Evolutionary conservation across 2,888 invertebrate genomes (phyloP).

Genomic region (Pammene aurita): DNA sequence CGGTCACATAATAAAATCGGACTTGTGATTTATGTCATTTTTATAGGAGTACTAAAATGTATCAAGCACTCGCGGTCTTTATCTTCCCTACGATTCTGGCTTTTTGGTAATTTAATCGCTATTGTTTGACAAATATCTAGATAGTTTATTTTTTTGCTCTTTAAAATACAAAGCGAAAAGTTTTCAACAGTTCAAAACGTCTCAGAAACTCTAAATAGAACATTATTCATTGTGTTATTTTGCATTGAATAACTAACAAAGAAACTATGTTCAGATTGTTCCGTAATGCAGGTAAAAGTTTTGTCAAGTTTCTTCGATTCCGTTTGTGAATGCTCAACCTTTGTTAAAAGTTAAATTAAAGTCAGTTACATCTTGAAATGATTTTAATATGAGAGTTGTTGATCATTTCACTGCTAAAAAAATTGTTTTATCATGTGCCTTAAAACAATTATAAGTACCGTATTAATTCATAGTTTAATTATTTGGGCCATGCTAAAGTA

Average conservation of each 20-base stretch:
- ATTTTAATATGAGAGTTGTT: background rate
- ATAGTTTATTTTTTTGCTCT: background rate
- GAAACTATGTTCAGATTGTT: constrained; percentile 1
- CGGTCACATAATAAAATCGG: too few species aligned
- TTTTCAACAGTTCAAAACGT: background rate
- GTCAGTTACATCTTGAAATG: background rate
- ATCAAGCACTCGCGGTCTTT: too few species aligned
- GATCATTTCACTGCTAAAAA: background rate
- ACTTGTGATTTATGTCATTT: too few species aligned
- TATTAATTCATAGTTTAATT: too few species aligned
- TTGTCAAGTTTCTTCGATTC: constrained; percentile 14
- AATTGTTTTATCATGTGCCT: too few species aligned
- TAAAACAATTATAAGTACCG: too few species aligned
- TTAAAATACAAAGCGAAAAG: background rate
- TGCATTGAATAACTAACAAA: constrained; percentile 19
- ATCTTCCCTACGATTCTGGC: too few species aligned
- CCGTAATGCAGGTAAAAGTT: constrained; percentile 9
- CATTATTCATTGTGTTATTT: constrained; percentile 8
- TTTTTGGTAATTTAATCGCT: too few species aligned
- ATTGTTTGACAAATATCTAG: too few species aligned
- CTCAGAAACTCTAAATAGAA: background rate
- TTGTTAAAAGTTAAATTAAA: constrained; percentile 11
- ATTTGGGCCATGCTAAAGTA: too few species aligned
- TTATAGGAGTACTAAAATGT: too few species aligned
- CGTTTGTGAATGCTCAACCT: background rate